phyloP scores from a whole-genome alignment of 2,888 invertebrate genomes.

The Dinocampus coccinellae region DNA sequence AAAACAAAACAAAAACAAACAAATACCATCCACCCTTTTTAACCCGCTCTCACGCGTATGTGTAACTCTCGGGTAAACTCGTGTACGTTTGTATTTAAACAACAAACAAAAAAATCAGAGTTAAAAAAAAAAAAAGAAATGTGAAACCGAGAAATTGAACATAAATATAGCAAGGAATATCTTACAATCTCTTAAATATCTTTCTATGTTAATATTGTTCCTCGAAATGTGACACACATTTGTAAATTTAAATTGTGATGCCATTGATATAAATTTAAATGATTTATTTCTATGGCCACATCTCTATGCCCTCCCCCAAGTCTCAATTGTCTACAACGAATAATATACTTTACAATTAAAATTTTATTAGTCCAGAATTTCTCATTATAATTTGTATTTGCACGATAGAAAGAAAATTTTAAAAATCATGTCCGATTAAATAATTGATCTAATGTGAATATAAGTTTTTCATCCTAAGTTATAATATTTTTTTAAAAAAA shows the following conservation, averaged over 20 bases:
- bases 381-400: background rate
- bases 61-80: slow-evolving; percentile 1
- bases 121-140: background rate
- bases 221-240: background rate
- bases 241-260: background rate
- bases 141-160: background rate
- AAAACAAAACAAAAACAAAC: slow-evolving; percentile 3
- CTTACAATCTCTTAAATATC: background rate
- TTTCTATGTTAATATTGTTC: background rate
- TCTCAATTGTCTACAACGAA: background rate
- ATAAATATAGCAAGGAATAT: background rate
- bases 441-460: background rate
- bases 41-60: slow-evolving; percentile 29
- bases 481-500: too few relatives aligned
- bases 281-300: background rate
- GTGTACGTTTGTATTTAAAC: background rate
- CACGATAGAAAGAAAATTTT: background rate
- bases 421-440: background rate
- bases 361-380: background rate
- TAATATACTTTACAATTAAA: background rate
- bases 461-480: too few relatives aligned
- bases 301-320: background rate
- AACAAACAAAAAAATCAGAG: background rate
- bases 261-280: background rate
- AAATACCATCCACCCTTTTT: slow-evolving; percentile 21